Conservation (phyloP, 2,797 vertebrate species). For the Phaenicophaeus curvirostris region DNA sequence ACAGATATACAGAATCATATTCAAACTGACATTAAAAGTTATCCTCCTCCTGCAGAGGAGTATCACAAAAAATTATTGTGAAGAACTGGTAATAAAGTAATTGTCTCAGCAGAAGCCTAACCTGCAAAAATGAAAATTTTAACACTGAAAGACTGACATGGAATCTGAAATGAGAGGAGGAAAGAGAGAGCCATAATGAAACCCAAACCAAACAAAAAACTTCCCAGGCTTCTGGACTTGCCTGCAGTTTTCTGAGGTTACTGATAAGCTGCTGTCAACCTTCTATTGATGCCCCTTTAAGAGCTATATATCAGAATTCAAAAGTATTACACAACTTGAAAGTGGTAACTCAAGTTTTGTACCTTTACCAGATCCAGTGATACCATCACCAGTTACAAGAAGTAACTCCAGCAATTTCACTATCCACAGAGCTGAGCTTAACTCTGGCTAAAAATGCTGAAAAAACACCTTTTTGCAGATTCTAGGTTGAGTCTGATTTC, state of each 20-base stretch:
- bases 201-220: background rate
- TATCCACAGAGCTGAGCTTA: background rate
- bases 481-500: background rate
- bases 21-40: slow-evolving; percentile 60
- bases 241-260: slow-evolving; percentile 34
- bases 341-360: background rate
- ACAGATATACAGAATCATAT: slow-evolving; percentile 42
- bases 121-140: background rate
- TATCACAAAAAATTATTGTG: slow-evolving; percentile 42
- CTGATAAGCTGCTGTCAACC: slow-evolving; percentile 4
- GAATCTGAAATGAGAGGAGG: background rate
- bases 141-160: background rate
- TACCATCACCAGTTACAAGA: background rate
- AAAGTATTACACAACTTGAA: background rate
- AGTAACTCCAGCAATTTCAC: background rate
- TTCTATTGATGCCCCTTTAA: background rate
- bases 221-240: background rate
- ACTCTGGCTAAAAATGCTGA: background rate
- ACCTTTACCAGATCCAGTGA: background rate
- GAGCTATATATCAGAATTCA: background rate
- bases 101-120: slow-evolving; percentile 51
- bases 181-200: background rate
- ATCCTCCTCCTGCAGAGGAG: slow-evolving; percentile 58
- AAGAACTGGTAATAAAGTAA: slow-evolving; percentile 49
- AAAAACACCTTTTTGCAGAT: background rate